Base-by-base conservation (phyloP, 37 sponge, comb jelly and placozoan species). In the Hormiphora californensis region DNA sequence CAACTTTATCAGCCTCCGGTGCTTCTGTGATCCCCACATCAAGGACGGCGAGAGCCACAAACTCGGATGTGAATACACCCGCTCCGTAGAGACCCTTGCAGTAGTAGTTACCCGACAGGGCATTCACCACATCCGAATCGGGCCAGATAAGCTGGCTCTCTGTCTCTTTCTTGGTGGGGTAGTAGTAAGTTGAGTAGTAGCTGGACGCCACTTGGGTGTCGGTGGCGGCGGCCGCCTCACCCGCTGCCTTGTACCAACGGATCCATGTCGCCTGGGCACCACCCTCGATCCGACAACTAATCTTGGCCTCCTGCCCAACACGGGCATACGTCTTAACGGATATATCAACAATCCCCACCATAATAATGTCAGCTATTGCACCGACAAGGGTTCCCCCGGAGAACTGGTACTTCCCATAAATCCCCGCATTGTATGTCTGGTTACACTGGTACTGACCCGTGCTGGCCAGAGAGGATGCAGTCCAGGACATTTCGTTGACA, bases 81-180 rank as follows among this genome's bases (percentile, higher is more conserved):
- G 81, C 81, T 22, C 81, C 43, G 46, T 73, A 73, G 46, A 73
- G 81, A 1, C 81, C 81, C 81, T n/a, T 73, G 81, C 81, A 73
- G 81, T 36, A 73, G 81, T 73, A 73, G 0, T 41, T 4, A 21
- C 81, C 81, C 21, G 23, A 27, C 22, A 73, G 44, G 23, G 17
- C 46, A 0, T 43, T 28, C 11, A 46, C 43, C n/a, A 46, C 81
- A 22, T 22, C 2, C n/a, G 81, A 43, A 22, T 22, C 2, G 41
- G 44, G 27, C 81, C 81, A 73, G 1, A 46, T 73, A 1, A 73
- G 28, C 15, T n/a, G n/a, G 23, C 81, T 73, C 35, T 4, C 25
- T 8, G 81, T 73, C 38, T 32, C 81, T 0, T 36, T 21, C 44
- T n/a, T 39, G 9, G 27, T 4, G 35, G 36, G 21, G 11, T 43